A percentile compares a stretch with the other conserved stretches of the same genome.
Conservation (phyloP, 2,797 vertebrate species). For the Telmatherina bonti region DNA sequence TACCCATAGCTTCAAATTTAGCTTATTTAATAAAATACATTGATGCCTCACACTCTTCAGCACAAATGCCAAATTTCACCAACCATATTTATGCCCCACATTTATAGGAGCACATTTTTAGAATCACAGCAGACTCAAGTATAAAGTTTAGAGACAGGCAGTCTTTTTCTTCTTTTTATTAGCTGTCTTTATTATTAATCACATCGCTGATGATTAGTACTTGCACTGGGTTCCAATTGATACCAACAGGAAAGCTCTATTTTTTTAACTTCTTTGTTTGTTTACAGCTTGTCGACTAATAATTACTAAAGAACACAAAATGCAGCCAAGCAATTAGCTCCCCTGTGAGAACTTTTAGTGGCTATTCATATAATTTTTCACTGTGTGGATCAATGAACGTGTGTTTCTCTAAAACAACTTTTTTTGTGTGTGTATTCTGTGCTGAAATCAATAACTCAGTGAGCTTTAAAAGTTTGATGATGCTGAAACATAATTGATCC, state of each 20-base stretch:
- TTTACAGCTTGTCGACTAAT: constrained; percentile 1
- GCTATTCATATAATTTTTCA: constrained; percentile 56
- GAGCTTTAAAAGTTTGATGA: constrained; percentile 74
- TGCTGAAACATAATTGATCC: constrained; percentile 79
- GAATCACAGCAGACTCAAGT: not conserved
- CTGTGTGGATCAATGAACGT: constrained; percentile 54
- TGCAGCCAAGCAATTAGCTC: constrained; percentile 12
- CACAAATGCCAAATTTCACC: not conserved
- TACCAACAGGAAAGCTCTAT: not conserved
- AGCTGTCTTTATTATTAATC: not conserved
- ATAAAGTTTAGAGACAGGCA: not conserved
- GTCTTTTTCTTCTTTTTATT: not conserved
- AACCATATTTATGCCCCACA: not conserved
- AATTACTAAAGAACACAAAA: not conserved
- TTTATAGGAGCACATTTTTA: not conserved
- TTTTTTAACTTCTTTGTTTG: constrained; percentile 3
- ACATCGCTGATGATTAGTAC: not conserved
- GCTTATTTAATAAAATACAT: not conserved
- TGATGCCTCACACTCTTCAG: not conserved
- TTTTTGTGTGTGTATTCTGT: constrained; percentile 61
- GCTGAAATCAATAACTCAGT: constrained; percentile 67
- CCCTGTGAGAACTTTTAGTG: constrained; percentile 30
- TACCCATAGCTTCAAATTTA: not conserved
- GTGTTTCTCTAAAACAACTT: constrained; percentile 44
- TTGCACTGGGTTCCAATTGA: not conserved